Percentiles rank a stretch among this genome's conserved stretches.
These are phyloP conservation scores for Aldabrachelys gigantea DNA, from an alignment of 2,113 vertebrate species.

Conservation along the genomic window DNA sequence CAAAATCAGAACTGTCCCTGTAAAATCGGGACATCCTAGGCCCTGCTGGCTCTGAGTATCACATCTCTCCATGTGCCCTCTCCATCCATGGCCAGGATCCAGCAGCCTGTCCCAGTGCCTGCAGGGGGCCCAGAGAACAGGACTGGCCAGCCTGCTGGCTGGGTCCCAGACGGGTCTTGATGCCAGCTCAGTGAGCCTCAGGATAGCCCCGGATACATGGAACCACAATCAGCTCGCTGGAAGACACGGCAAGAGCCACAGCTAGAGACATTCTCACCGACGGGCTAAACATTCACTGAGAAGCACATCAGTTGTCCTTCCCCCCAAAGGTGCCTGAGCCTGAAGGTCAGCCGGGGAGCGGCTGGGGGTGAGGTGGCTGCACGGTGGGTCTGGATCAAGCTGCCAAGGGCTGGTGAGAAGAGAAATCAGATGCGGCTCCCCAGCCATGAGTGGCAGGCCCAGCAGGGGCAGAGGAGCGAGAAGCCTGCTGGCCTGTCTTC, in stretches of 20 bases:
- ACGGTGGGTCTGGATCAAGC: not conserved
- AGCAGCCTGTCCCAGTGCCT: no score
- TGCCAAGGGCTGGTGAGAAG: not conserved
- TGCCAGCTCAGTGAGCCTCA: no score
- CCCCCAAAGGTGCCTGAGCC: not conserved
- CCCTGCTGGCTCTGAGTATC: no score
- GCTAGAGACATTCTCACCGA: not conserved
- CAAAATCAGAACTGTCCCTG: no score
- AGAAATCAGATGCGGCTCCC: not conserved
- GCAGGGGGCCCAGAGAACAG: no score
- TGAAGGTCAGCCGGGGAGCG: not conserved
- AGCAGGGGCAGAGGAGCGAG: no score
- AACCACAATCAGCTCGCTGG: not conserved
- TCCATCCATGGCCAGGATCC: no score
- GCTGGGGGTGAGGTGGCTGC: not conserved
- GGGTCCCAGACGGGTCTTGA: no score
- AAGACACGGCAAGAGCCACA: not conserved
- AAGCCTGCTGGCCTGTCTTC: not conserved
- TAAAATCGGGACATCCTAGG: no score
- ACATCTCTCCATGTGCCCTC: no score
- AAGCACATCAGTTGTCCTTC: not conserved
- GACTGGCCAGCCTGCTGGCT: no score
- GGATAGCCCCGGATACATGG: not conserved
- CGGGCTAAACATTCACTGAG: constrained; percentile 5
- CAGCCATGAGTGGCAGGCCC: not conserved